Conservation (phyloP, 2,888 invertebrate species). For the Oxycera nigricornis region DNA sequence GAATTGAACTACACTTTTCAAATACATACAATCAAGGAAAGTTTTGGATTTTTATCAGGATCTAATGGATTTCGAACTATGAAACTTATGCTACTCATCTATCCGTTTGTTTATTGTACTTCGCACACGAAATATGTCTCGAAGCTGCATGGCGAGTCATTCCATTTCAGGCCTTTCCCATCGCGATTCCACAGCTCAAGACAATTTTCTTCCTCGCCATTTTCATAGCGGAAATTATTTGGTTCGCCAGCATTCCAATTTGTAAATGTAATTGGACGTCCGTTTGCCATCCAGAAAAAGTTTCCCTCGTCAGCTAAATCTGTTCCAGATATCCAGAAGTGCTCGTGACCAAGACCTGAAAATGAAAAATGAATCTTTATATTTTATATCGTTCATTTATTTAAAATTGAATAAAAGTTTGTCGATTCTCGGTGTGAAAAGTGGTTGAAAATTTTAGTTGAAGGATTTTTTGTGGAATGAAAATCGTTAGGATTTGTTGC, state of each 20-base stretch:
- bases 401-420: too few species aligned
- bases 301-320: slow-evolving; percentile 89
- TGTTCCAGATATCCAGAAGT: slow-evolving; percentile 93
- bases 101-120: slow-evolving; percentile 64
- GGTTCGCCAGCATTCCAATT: slow-evolving; percentile 95
- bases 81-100: slow-evolving; percentile 15
- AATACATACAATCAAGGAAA: slow-evolving; percentile 2
- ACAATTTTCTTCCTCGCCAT: slow-evolving; percentile 92
- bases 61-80: slow-evolving; percentile 20
- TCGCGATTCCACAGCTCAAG: slow-evolving; percentile 89
- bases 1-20: background rate
- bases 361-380: slow-evolving; percentile 24
- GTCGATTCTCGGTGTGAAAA: too few species aligned
- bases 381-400: too few species aligned
- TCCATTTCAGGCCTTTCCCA: slow-evolving; percentile 91
- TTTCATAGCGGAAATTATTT: slow-evolving; percentile 88
- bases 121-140: slow-evolving; percentile 93
- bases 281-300: slow-evolving; percentile 94
- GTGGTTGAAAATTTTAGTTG: too few species aligned
- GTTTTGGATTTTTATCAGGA: slow-evolving; percentile 33
- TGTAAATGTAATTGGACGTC: slow-evolving; percentile 85
- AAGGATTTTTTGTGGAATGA: too few species aligned
- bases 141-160: slow-evolving; percentile 92
- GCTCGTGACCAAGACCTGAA: slow-evolving; percentile 85
- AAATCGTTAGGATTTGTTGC: too few species aligned